A percentile compares a stretch with the other conserved stretches of the same genome.
These are phyloP conservation scores for Pollimyrus isidori DNA, from an alignment of 2,113 vertebrate species.

Conservation along the genomic window DNA sequence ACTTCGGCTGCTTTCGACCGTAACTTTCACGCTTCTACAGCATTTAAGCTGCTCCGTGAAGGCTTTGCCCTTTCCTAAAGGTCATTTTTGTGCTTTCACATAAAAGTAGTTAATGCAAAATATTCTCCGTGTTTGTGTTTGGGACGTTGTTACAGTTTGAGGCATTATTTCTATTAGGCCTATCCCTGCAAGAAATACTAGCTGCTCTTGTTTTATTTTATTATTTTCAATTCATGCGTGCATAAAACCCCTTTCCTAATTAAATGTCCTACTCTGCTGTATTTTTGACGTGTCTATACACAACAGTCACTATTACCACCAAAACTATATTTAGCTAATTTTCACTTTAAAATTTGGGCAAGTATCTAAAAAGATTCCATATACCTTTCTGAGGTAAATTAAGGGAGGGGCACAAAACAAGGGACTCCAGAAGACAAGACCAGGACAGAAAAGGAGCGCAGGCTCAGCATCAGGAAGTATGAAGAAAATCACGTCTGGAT, in stretches of 20 bases:
- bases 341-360: neutral
- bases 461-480: neutral
- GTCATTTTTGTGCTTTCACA: neutral
- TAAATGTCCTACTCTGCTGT: neutral
- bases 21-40: neutral
- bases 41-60: neutral
- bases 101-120: slow-evolving; percentile 2
- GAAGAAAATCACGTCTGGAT: neutral
- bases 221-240: neutral
- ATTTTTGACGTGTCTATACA: neutral
- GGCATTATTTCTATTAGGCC: neutral
- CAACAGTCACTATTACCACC: neutral
- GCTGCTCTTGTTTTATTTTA: neutral
- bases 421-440: neutral
- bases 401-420: neutral
- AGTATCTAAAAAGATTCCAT: neutral
- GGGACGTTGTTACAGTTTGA: neutral
- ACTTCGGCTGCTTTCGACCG: neutral
- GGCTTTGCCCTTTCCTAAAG: neutral
- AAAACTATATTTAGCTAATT: neutral
- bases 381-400: neutral
- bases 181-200: neutral
- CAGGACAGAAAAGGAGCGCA: neutral
- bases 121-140: neutral
- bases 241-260: neutral